phyloP scores from a whole-genome alignment of 2,888 invertebrate genomes.

The Drosophila meridionalis region DNA sequence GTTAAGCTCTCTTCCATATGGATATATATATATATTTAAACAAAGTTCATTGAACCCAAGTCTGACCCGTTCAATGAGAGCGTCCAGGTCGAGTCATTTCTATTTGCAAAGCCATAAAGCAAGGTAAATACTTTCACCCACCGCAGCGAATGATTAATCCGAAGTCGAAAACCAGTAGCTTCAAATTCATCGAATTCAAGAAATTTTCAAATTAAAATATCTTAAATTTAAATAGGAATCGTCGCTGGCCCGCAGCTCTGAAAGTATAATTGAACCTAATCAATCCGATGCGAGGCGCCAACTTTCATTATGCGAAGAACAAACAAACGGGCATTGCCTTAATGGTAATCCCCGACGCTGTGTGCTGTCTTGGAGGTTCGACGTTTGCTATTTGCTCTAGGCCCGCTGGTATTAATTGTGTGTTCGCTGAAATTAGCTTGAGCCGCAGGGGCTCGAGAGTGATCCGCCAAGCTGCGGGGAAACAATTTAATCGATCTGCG shows the following conservation, averaged over 20 bases:
- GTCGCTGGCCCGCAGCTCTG: slow-evolving; percentile 53
- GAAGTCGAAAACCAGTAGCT: slow-evolving; percentile 63
- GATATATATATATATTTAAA: background rate
- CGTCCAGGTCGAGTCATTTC: slow-evolving; percentile 6
- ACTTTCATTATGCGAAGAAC: slow-evolving; percentile 65
- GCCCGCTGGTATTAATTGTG: slow-evolving; percentile 46
- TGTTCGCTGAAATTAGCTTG: background rate
- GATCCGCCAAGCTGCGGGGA: background rate
- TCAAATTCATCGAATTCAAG: slow-evolving; percentile 21
- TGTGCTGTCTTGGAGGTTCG: slow-evolving; percentile 20
- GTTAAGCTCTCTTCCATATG: background rate
- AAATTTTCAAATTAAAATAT: slow-evolving; percentile 46
- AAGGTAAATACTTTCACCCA: slow-evolving; percentile 66
- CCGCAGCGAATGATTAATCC: slow-evolving; percentile 55
- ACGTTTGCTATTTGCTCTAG: background rate
- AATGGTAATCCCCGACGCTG: slow-evolving; percentile 16
- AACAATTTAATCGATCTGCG: slow-evolving; percentile 7
- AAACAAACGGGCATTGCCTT: slow-evolving; percentile 38
- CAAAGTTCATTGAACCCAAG: slow-evolving; percentile 29
- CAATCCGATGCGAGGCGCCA: slow-evolving; percentile 29
- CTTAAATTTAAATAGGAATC: slow-evolving; percentile 47
- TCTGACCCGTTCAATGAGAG: slow-evolving; percentile 9
- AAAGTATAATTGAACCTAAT: slow-evolving; percentile 39
- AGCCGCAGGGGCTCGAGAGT: slow-evolving; percentile 1
- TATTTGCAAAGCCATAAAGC: slow-evolving; percentile 18